These are phyloP conservation scores for Punctoribates punctum DNA, from an alignment of 2,888 invertebrate species.

Conservation along the genomic window DNA sequence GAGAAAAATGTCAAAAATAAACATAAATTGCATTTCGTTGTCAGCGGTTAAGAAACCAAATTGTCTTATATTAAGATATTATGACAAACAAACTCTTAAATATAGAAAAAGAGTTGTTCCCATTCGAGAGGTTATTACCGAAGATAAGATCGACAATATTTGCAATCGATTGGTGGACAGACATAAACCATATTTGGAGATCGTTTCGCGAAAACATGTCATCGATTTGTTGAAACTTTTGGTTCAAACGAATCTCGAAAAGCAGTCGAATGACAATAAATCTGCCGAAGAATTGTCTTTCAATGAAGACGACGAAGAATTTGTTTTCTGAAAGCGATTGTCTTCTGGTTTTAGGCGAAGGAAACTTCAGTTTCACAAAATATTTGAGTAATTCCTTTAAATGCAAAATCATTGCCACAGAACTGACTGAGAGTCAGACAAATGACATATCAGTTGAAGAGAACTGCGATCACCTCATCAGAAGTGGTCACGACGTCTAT, in stretches of 20 bases:
- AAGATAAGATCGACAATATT: background rate
- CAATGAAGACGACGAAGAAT: slow-evolving; percentile 21
- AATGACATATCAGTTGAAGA: background rate
- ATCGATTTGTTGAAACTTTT: slow-evolving; percentile 9
- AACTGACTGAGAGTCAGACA: background rate
- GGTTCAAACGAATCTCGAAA: background rate
- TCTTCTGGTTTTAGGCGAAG: slow-evolving; percentile 33
- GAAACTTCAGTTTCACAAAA: slow-evolving; percentile 37
- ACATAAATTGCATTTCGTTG: background rate
- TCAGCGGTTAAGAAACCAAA: slow-evolving; percentile 16
- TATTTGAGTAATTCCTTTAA: slow-evolving; percentile 11
- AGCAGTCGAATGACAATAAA: background rate
- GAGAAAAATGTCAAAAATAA: background rate
- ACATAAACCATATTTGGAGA: slow-evolving; percentile 19
- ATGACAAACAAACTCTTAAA: slow-evolving; percentile 16
- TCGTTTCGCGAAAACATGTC: background rate
- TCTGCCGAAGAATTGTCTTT: slow-evolving; percentile 1
- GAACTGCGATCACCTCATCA: background rate
- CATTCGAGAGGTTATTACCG: background rate
- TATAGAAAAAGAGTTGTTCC: slow-evolving; percentile 7
- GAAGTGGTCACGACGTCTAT: slow-evolving; percentile 15
- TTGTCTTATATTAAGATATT: slow-evolving; percentile 33
- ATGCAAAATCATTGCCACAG: slow-evolving; percentile 37
- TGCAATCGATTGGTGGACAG: slow-evolving; percentile 14
- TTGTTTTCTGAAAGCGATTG: slow-evolving; percentile 26